These are phyloP conservation scores for Riparia riparia DNA, from an alignment of 2,113 vertebrate species.

Conservation along the genomic window DNA sequence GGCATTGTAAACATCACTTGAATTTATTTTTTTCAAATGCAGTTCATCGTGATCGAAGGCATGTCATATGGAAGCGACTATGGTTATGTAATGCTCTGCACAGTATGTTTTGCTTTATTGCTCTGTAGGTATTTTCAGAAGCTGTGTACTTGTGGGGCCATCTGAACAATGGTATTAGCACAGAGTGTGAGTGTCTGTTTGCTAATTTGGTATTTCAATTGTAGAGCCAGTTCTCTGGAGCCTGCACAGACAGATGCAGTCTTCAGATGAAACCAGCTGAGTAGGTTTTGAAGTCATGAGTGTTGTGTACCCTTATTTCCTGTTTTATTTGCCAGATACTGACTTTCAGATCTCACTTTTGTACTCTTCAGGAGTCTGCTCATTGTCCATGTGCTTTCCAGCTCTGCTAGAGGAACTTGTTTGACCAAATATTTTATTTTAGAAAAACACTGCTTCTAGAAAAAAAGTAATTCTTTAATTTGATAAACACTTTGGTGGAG, in stretches of 20 bases:
- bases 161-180: neutral
- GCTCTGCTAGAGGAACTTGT: neutral
- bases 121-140: slow-evolving; percentile 23
- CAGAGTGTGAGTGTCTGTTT: neutral
- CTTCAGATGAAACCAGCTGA: neutral
- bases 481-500: neutral
- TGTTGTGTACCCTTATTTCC: neutral
- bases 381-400: neutral
- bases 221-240: neutral
- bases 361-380: neutral
- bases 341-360: neutral
- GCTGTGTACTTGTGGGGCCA: neutral
- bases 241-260: neutral
- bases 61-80: neutral
- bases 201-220: neutral
- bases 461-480: neutral
- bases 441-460: neutral
- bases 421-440: neutral
- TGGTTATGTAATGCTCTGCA: neutral
- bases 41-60: neutral
- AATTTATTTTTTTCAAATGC: neutral
- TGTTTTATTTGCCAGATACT: neutral
- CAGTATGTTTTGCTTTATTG: neutral
- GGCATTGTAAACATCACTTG: neutral
- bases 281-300: neutral